Evolutionary conservation across 2,113 vertebrate genomes (phyloP).

Genomic region (Ceratotherium simum): DNA sequence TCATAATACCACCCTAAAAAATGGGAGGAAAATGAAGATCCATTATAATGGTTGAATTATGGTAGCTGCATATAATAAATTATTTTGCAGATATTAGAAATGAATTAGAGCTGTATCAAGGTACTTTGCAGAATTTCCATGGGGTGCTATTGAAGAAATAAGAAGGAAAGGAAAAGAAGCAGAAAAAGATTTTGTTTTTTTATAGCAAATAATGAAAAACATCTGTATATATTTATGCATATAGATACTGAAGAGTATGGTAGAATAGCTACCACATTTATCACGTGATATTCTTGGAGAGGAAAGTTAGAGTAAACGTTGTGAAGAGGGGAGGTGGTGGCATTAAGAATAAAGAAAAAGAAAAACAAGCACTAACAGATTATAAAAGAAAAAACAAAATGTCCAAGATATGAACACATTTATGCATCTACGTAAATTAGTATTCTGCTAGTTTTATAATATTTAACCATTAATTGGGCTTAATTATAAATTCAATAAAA

Average conservation of each 20-base stretch:
- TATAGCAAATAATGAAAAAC: background rate
- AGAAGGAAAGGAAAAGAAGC: background rate
- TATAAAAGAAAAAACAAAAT: background rate
- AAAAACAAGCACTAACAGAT: background rate
- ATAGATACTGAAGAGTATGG: background rate
- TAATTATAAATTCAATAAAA: background rate
- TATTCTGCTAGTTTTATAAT: background rate
- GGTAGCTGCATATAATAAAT: background rate
- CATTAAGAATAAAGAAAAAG: background rate
- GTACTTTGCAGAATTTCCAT: background rate
- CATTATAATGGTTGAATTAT: background rate
- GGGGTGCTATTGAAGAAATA: background rate
- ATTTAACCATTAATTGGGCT: background rate
- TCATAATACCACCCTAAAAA: background rate
- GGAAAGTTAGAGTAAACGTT: background rate
- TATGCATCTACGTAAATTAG: background rate
- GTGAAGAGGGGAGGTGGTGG: background rate
- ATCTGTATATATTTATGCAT: background rate
- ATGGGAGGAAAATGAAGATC: background rate
- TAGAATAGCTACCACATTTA: background rate
- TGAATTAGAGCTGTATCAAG: background rate
- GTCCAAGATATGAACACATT: background rate
- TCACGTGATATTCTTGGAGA: background rate
- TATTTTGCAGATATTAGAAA: conserved; percentile 30
- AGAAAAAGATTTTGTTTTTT: background rate